These are phyloP conservation scores for Halcyon leucocephala DNA, from an alignment of 2,797 vertebrate species.

Conservation along the genomic window DNA sequence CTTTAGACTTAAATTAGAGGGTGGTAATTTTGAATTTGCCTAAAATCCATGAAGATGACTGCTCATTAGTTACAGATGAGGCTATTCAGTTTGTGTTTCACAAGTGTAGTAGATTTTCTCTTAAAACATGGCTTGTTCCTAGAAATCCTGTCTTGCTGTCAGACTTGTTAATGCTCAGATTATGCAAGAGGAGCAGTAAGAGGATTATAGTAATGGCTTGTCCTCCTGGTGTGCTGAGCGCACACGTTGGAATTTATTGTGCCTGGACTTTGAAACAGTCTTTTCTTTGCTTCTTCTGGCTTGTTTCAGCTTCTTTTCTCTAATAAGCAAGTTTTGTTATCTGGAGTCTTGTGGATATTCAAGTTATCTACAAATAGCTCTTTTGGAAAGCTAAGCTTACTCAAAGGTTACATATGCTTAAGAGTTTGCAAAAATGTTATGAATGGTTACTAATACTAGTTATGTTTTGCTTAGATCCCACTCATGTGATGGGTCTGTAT, in stretches of 20 bases:
- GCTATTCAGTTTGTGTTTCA: background rate
- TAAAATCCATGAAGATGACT: accelerated
- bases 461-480: constrained; percentile 87
- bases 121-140: background rate
- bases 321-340: background rate
- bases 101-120: background rate
- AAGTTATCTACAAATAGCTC: background rate
- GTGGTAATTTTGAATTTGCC: background rate
- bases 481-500: constrained; percentile 97
- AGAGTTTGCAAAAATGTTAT: background rate
- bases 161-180: background rate
- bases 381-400: background rate
- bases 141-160: background rate
- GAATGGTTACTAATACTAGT: constrained; percentile 35
- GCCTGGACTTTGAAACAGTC: background rate
- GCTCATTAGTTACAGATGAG: background rate
- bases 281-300: background rate
- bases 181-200: background rate
- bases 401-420: background rate
- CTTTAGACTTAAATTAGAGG: background rate
- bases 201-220: background rate
- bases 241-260: background rate
- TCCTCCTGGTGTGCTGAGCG: background rate
- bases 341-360: background rate
- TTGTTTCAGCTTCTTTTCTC: background rate